Base-by-base conservation (phyloP, 2,888 invertebrate species). In the Eupithecia subumbrata region DNA sequence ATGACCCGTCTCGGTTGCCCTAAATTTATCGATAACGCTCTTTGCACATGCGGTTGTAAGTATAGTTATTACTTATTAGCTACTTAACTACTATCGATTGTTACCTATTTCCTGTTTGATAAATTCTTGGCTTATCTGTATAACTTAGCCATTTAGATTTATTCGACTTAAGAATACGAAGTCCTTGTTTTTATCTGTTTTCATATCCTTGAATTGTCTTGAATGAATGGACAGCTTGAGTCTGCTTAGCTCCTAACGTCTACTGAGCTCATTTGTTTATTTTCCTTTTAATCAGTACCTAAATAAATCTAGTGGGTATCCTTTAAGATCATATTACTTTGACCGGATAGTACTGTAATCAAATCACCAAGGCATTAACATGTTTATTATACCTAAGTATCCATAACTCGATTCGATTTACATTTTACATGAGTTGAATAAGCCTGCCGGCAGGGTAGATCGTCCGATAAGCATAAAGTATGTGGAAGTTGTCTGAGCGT, bases 1-100 rank as follows among this genome's bases (percentile, higher is more conserved):
- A 78, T 85, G 84, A 86, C 84, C 87, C 82, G 82, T 83, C 81
- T 74, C 81, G 80, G 83, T 82, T 82, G 81, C 84, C 84, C 83
- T 80, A 84, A 71, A 82, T 79, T 85, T 85, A 76, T 76, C 79
- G 79, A 80, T 82, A 82, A 81, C 71, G 76, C 72, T 84, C 82
- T 83, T 82, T 30, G 63, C 30, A 45, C 25, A 25, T 40, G 43
- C 16, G n/a, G 30, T 67, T 67, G 37, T n/a, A 43, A 82, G 81
- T 84, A 84, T 84, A 82, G 77, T 1, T 40, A 40, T 30, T 84
- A 82, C 76, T 1, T 40, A 40, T 30, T 22, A 22, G 52, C n/a
- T 56, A 22, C n/a, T 22, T 56, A 2, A n/a, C 72, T 75, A 12
- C 37, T 43, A 71, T 75, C 76, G 72, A 22, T 9, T 4, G 11